Evolutionary conservation across 2,888 invertebrate genomes (phyloP), one percentile per base, ranked within the genome.

Genomic region (Tenodera sinensis): DNA sequence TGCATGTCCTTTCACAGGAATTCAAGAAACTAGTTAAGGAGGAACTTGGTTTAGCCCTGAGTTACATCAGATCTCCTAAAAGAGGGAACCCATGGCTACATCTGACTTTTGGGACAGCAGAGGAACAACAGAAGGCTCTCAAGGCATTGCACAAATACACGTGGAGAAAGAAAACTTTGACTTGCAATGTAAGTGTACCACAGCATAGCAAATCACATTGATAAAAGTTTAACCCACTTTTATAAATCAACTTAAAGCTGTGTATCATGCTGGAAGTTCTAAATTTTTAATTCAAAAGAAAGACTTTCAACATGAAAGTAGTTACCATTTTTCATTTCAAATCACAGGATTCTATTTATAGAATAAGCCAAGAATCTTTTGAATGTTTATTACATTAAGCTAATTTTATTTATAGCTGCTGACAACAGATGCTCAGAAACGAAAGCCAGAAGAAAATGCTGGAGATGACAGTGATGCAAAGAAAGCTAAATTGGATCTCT

Each of bases 81-180:
- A 92, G 91, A 88, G 91, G 92, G 8, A 91, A 91, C 42, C 91
- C 92, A 12, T 92, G 91, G 91, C 90, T 92, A 9, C 93, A 92
- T 89, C 91, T 93, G 1, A 92, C 92, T 9, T 93, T 93, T 89
- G 91, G 91, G 28, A 93, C 92, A 83, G 94, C 93, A 89, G 93
- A 92, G 89, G 94, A 94, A 42, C 92, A 94, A 90, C 92, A 93
- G 83, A 91, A 91, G 85, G 94, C 94, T 2, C 90, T 94, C 47
- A 90, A 91, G 87, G 90, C 91, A 27, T 90, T 93, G 83, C 91
- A 92, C 91, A 92, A 92, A 28, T 92, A 91, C 82, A 91, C 91
- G 12, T 93, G 92, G 92, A 92, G 92, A 89, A 92, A 92, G 86
- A 91, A 92, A 89, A 91, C 91, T 14, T 91, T 93, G 6, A 91